Percentiles rank a stretch among this genome's conserved stretches.
Conservation (phyloP, 1,140 invertebrate genomes). For the Leptopilina clavipes region DNA sequence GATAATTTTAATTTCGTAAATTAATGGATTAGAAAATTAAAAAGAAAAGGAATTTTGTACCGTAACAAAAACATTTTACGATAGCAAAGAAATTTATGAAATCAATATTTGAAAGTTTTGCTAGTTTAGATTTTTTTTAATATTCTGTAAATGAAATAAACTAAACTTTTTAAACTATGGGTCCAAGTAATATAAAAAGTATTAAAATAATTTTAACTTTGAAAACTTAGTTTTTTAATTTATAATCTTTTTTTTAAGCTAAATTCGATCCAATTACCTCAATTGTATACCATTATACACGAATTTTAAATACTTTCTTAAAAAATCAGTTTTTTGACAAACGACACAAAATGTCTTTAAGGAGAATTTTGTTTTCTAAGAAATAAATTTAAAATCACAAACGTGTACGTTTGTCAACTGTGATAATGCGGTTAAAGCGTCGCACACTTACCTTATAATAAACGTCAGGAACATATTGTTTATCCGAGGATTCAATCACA, state of each 20-base stretch:
- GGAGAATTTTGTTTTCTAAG: background rate
- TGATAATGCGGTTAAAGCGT: constrained; percentile 29
- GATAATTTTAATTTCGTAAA: too few relatives aligned
- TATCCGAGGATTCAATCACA: constrained; percentile 92
- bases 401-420: constrained; percentile 19
- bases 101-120: background rate
- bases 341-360: background rate
- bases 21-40: too few relatives aligned
- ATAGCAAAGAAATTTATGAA: too few relatives aligned
- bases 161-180: background rate
- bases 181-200: constrained; percentile 9
- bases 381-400: constrained; percentile 27
- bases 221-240: too few relatives aligned
- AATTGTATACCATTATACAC: background rate
- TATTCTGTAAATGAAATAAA: background rate
- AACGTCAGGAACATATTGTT: constrained; percentile 99
- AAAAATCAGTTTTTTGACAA: background rate
- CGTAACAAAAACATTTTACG: too few relatives aligned
- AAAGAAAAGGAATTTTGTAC: too few relatives aligned
- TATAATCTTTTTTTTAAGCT: too few relatives aligned
- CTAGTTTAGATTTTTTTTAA: background rate
- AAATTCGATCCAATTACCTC: background rate
- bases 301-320: background rate
- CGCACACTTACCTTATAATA: constrained; percentile 93
- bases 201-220: background rate